phyloP scores from a whole-genome alignment of 2,113 vertebrate species.

The Phylloscopus trochiloides region DNA sequence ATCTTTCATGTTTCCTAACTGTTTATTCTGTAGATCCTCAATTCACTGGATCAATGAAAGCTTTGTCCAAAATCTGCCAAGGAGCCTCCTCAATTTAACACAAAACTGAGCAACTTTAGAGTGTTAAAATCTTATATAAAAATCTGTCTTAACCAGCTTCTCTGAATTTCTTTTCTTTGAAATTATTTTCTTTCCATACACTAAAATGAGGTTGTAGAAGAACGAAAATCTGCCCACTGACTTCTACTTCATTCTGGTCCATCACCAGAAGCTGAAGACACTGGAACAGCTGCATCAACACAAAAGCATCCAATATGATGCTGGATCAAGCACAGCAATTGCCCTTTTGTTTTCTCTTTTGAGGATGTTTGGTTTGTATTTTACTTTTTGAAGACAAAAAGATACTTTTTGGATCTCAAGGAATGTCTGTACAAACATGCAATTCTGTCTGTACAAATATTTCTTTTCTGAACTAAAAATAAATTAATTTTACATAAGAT shows the following conservation, averaged over 20 bases:
- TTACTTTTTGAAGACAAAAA: constrained; percentile 38
- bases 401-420: constrained; percentile 3
- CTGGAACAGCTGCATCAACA: constrained; percentile 44
- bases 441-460: constrained; percentile 41
- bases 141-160: neutral
- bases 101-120: neutral
- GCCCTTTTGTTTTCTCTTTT: constrained; percentile 28
- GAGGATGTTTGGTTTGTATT: constrained; percentile 34
- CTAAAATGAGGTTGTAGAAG: neutral
- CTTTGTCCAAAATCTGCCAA: neutral
- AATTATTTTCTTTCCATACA: neutral
- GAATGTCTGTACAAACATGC: constrained; percentile 40
- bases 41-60: neutral
- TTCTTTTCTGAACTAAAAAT: constrained; percentile 58
- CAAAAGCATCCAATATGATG: neutral
- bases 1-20: neutral
- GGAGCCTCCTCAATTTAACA: neutral
- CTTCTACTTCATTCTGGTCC: neutral
- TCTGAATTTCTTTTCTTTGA: neutral
- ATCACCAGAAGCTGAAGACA: neutral
- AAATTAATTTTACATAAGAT: constrained; percentile 44
- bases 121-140: neutral
- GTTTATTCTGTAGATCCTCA: neutral
- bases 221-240: neutral
- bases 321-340: neutral